Evolutionary conservation across 1,140 invertebrate species (phyloP).

Genomic region (Hycleus cichorii): DNA sequence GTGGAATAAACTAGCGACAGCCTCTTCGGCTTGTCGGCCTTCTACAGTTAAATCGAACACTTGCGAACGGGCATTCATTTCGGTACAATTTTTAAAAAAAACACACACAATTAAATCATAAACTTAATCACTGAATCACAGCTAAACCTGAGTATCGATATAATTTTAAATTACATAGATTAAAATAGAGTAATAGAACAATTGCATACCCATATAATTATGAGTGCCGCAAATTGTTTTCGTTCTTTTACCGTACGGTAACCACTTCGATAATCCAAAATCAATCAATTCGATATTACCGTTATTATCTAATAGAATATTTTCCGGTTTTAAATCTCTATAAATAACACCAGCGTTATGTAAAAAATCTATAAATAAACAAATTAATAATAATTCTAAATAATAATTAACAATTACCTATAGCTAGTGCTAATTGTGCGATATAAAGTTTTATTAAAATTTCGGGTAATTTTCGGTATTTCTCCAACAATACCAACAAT

Average conservation of each 20-base stretch:
- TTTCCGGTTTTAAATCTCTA: slow-evolving; percentile 86
- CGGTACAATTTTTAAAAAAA: neutral
- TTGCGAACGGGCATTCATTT: slow-evolving; percentile 84
- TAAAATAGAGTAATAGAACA: neutral
- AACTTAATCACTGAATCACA: slow-evolving; percentile 14
- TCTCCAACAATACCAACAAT: slow-evolving; percentile 61
- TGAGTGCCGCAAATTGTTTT: slow-evolving; percentile 85
- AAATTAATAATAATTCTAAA: neutral
- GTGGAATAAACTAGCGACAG: slow-evolving; percentile 89
- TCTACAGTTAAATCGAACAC: slow-evolving; percentile 85
- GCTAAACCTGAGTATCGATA: slow-evolving; percentile 6
- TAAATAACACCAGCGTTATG: slow-evolving; percentile 87
- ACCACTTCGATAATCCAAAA: slow-evolving; percentile 91
- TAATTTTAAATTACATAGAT: neutral
- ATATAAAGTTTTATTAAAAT: slow-evolving; percentile 71
- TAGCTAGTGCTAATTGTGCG: slow-evolving; percentile 72
- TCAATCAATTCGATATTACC: slow-evolving; percentile 79
- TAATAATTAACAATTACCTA: slow-evolving; percentile 54
- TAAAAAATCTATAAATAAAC: slow-evolving; percentile 66
- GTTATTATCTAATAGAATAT: slow-evolving; percentile 73
- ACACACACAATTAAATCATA: neutral
- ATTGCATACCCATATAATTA: slow-evolving; percentile 77
- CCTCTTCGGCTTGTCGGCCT: slow-evolving; percentile 90
- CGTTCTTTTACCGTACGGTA: slow-evolving; percentile 65
- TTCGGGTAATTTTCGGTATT: slow-evolving; percentile 64